Evolutionary conservation across 2,797 vertebrate genomes (phyloP).

Genomic region (Lerista edwardsae): DNA sequence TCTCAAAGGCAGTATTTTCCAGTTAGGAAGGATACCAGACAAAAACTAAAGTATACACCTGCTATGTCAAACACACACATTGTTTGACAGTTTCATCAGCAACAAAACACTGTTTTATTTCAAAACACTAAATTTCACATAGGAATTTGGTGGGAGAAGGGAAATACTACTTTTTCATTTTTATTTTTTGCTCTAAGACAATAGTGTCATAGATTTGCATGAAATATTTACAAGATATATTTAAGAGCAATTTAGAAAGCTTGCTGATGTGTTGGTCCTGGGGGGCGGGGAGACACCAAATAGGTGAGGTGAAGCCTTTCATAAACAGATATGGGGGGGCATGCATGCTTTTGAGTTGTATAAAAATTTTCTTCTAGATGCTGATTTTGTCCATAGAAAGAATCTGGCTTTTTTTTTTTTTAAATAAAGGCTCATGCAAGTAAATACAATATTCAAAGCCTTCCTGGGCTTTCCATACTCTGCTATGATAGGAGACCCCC

Average conservation of each 20-base stretch:
- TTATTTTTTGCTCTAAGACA: too few species aligned
- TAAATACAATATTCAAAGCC: neutral
- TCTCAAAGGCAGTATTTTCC: slow-evolving; percentile 48
- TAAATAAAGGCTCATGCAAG: neutral
- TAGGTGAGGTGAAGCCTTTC: neutral
- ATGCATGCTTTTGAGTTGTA: neutral
- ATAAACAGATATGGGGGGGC: neutral
- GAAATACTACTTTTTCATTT: too few species aligned
- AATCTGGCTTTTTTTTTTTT: neutral
- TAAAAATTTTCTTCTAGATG: neutral
- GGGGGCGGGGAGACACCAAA: too few species aligned
- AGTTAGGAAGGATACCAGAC: slow-evolving; percentile 59
- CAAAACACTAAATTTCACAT: slow-evolving; percentile 66
- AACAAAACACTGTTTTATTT: slow-evolving; percentile 64
- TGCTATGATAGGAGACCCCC: neutral
- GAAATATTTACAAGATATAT: slow-evolving; percentile 70
- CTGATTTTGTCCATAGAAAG: neutral
- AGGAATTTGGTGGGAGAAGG: slow-evolving; percentile 37
- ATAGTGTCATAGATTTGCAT: too few species aligned
- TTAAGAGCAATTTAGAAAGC: slow-evolving; percentile 70
- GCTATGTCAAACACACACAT: slow-evolving; percentile 44
- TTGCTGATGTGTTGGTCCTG: slow-evolving; percentile 44
- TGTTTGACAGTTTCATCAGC: slow-evolving; percentile 73
- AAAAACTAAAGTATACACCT: slow-evolving; percentile 45
- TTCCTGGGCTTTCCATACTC: too few species aligned